Conservation (phyloP, 2,113 vertebrate species). For the Aldabrachelys gigantea region DNA sequence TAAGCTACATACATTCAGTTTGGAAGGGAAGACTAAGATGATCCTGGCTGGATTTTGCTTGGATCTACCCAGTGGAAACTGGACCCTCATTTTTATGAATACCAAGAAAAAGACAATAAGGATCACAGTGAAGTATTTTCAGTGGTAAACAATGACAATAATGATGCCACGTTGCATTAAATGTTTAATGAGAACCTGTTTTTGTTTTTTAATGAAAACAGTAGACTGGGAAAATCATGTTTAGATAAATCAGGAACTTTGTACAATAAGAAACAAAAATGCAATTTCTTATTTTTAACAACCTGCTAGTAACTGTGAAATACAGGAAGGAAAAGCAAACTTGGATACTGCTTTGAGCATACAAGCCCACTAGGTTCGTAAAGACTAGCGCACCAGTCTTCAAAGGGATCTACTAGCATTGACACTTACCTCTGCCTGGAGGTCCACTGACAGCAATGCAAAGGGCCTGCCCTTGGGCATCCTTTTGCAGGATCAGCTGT, state of each 20-base stretch:
- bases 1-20: conserved; percentile 27
- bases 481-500: neutral
- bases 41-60: conserved; percentile 24
- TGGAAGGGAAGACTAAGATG: conserved; percentile 25
- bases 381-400: neutral
- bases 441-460: neutral
- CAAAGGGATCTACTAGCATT: neutral
- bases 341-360: neutral
- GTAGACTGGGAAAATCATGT: too few species aligned
- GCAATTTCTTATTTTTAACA: neutral
- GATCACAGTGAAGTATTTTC: neutral
- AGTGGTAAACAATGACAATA: neutral
- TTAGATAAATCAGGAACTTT: neutral
- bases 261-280: neutral
- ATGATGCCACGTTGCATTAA: neutral
- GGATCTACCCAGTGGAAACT: conserved; percentile 6
- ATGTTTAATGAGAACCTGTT: neutral
- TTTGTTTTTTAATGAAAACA: neutral
- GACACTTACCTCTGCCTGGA: neutral
- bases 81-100: conserved; percentile 1
- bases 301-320: neutral
- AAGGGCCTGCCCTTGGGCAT: neutral
- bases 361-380: neutral
- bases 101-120: neutral
- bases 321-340: neutral